A percentile compares a stretch with the other conserved stretches of the same genome.
phyloP scores from a whole-genome alignment of 2,113 vertebrate genomes.

The Ammospiza nelsoni region DNA sequence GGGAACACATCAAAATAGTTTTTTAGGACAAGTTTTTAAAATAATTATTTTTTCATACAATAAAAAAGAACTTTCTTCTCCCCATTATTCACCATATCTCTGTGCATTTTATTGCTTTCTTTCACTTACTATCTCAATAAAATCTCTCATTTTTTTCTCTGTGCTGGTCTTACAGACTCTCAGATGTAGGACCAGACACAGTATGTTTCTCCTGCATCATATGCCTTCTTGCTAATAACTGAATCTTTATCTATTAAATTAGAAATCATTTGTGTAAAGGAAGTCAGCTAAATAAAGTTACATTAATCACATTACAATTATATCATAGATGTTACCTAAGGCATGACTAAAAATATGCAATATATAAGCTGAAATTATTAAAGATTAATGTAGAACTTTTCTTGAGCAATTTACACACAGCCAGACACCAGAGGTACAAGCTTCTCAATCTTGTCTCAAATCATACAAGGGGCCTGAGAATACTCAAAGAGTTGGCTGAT shows the following conservation, averaged over 20 bases:
- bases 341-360: not conserved
- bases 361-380: not conserved
- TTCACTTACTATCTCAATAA: not conserved
- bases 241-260: not conserved
- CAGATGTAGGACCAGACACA: not conserved
- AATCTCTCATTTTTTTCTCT: not conserved
- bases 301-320: not conserved
- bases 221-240: not conserved
- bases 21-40: not conserved
- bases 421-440: not conserved
- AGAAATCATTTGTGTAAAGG: not conserved
- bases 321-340: not conserved
- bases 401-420: not conserved
- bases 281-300: not conserved
- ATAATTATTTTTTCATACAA: not conserved
- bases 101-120: not conserved
- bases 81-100: not conserved
- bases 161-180: not conserved
- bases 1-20: not conserved
- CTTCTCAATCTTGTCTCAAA: not conserved
- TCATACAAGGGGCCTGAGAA: not conserved
- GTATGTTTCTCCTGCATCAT: not conserved
- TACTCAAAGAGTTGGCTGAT: not conserved
- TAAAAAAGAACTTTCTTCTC: not conserved
- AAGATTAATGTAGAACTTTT: not conserved